Evolutionary conservation across 2,797 vertebrate genomes (phyloP).

Genomic region (Microchirus variegatus): DNA sequence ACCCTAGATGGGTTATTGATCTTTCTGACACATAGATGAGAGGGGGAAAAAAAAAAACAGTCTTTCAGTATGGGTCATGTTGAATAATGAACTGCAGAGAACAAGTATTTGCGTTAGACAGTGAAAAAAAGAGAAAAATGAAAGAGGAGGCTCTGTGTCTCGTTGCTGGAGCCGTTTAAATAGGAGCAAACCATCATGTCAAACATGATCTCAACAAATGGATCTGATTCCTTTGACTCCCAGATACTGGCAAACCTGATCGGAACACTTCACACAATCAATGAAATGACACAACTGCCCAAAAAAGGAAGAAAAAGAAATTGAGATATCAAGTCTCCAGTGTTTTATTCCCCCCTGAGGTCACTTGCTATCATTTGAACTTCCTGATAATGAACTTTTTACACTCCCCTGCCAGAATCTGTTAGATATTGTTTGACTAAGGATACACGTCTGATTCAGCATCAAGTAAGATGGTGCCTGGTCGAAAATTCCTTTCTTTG

Average conservation of each 20-base stretch:
- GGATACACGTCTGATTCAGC: slow-evolving; percentile 54
- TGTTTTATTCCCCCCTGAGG: slow-evolving; percentile 45
- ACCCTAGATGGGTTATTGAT: slow-evolving; percentile 66
- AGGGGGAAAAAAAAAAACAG: slow-evolving; percentile 53
- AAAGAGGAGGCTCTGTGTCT: slow-evolving; percentile 53
- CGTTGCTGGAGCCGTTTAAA: slow-evolving; percentile 60
- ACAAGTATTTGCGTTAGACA: slow-evolving; percentile 52
- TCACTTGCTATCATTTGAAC: slow-evolving; percentile 53
- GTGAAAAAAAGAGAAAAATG: slow-evolving; percentile 18
- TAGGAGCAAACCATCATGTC: slow-evolving; percentile 62
- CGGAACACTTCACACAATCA: slow-evolving; percentile 46
- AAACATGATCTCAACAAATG: slow-evolving; percentile 70
- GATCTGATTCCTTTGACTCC: slow-evolving; percentile 56
- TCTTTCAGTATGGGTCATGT: slow-evolving; percentile 47
- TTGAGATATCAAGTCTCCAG: slow-evolving; percentile 30
- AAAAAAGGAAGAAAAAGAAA: slow-evolving; percentile 64
- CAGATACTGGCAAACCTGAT: slow-evolving; percentile 59
- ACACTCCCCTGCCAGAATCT: slow-evolving; percentile 54
- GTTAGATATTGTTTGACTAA: slow-evolving; percentile 59
- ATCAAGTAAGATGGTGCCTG: slow-evolving; percentile 51
- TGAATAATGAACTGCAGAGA: slow-evolving; percentile 69
- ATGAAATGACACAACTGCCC: slow-evolving; percentile 48
- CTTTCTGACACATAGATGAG: slow-evolving; percentile 69
- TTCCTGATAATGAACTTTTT: slow-evolving; percentile 64
- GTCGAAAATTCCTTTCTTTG: slow-evolving; percentile 43